Percentiles rank a stretch among this genome's conserved stretches.
These are phyloP conservation scores for Drosophila prostipennis DNA, from an alignment of 2,888 invertebrate genomes.

Conservation along the genomic window DNA sequence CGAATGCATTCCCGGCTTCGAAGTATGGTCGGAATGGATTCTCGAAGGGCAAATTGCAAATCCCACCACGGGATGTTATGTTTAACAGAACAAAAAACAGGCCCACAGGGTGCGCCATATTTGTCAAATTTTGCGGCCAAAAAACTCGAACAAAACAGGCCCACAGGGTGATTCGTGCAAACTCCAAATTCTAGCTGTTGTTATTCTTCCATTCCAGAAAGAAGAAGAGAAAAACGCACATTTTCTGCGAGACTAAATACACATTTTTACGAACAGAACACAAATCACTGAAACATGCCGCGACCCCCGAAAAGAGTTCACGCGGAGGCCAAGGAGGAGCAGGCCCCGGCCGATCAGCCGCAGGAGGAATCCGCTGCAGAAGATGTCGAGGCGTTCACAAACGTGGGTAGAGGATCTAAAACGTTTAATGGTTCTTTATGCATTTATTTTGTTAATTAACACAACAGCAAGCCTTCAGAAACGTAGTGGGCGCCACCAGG, in stretches of 20 bases:
- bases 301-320: constrained; percentile 48
- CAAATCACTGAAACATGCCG: constrained; percentile 46
- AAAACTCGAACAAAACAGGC: too few species aligned
- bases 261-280: constrained; percentile 13
- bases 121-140: too few species aligned
- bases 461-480: constrained; percentile 85
- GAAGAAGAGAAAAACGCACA: constrained; percentile 72
- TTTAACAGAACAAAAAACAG: too few species aligned
- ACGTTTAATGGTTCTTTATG: background rate
- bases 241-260: constrained; percentile 51
- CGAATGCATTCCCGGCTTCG: too few species aligned
- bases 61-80: too few species aligned
- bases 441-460: background rate
- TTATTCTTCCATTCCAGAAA: constrained; percentile 54
- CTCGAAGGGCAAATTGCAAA: too few species aligned
- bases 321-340: constrained; percentile 7
- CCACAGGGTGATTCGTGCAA: constrained; percentile 40
- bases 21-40: too few species aligned
- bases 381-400: constrained; percentile 73
- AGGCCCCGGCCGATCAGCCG: background rate
- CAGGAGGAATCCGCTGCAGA: background rate
- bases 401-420: constrained; percentile 60
- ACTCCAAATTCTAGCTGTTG: constrained; percentile 65
- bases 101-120: too few species aligned
- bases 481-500: constrained; percentile 89